Base-by-base conservation (phyloP, 2,797 vertebrate genomes). In the Cossypha caffra region DNA sequence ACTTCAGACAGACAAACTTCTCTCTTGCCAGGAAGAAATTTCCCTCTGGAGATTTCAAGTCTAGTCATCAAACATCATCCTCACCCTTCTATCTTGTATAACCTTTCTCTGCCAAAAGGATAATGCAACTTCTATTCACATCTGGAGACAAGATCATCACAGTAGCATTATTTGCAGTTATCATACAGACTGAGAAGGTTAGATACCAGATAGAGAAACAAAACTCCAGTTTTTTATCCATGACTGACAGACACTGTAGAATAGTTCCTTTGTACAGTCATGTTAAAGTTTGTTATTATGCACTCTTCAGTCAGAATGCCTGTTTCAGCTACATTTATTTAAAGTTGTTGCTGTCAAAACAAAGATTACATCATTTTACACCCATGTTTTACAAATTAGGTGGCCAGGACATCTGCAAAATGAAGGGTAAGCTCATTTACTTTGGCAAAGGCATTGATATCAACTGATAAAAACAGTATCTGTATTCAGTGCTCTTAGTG, bases 351-450 rank as follows among this genome's bases (percentile, higher is more conserved):
- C 57, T 82, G 59, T 89, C 81, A 82, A 87, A 93, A 87, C 55
- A 93, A 93, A 85, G 67, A 93, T 79, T 79, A 92, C 64, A 73
- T 77, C 59, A 95, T 67, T 92, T 91, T 67, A 84, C 73, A 67
- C 29, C n/a, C 45, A 55, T 40, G 43, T 63, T 91, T 95, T 95
- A 92, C 55, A 91, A 81, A 95, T 79, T 48, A 93, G 40, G 37
- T 83, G 90, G 64, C 24, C 67, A 85, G 52, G 25, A 33, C 33
- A 87, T 37, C 33, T 72, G 40, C 38, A 84, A 92, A 95, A 84
- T 42, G 24, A 81, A 80, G 54, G 10, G 40, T 54, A 58, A 71
- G 5, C 11, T 78, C 64, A 62, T 83, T 75, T 78, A 54, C 42
- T 75, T 83, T 61, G 35, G 31, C 28, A 88, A 93, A 88, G 38